Percentiles rank a stretch among this genome's conserved stretches.
Evolutionary conservation across 1,140 invertebrate species (phyloP).

Genomic region (Cotesia glomerata): DNA sequence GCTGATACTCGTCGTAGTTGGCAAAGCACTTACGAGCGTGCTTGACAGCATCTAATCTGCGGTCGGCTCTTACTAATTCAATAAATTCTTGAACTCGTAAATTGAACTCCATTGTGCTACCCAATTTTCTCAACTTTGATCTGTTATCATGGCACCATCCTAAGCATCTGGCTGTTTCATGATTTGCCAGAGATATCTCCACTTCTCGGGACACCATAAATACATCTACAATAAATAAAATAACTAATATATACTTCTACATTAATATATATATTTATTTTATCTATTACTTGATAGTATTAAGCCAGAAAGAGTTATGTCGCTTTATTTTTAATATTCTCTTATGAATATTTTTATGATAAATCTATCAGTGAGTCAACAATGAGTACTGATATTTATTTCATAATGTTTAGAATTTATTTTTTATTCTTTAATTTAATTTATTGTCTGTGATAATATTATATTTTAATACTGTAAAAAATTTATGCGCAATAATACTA

Average conservation of each 20-base stretch:
- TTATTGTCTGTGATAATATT: too few species aligned
- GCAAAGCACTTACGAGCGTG: constrained; percentile 94
- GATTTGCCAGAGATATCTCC: constrained; percentile 76
- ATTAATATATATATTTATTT: not conserved
- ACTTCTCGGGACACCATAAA: constrained; percentile 91
- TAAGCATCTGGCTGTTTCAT: constrained; percentile 89
- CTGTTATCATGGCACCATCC: constrained; percentile 97
- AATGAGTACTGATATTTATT: too few species aligned
- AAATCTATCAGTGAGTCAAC: too few species aligned
- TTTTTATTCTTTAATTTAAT: too few species aligned
- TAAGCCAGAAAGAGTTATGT: too few species aligned
- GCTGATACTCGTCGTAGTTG: constrained; percentile 83
- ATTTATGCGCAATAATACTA: too few species aligned
- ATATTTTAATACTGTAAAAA: too few species aligned
- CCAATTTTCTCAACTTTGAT: constrained; percentile 92
- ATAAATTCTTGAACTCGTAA: constrained; percentile 92
- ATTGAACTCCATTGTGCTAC: constrained; percentile 90
- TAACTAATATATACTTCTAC: not conserved
- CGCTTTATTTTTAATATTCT: too few species aligned
- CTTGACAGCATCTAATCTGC: constrained; percentile 88
- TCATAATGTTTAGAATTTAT: too few species aligned
- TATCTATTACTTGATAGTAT: too few species aligned
- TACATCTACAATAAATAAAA: constrained; percentile 69
- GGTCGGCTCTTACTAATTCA: constrained; percentile 87
- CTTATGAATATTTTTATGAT: too few species aligned